Base-by-base conservation (phyloP, 2,888 invertebrate species). In the Falcaria lacertinaria region DNA sequence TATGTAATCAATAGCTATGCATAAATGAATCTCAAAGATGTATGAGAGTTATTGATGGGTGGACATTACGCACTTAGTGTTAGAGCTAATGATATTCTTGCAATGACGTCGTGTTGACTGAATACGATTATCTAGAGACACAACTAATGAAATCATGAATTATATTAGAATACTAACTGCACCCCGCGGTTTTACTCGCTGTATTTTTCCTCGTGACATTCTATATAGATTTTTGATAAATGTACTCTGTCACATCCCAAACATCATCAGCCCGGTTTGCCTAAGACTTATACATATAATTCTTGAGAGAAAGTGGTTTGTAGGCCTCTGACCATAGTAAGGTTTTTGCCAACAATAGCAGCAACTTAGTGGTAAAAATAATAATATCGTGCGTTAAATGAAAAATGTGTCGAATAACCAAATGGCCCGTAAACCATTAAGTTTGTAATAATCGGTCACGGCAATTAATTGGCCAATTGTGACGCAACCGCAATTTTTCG, bases 391-490 rank as follows among this genome's bases (percentile, higher is more conserved):
- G 11, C 28, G 28, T 7, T 11, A 11, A 28, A 11, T 7, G 28
- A 28, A 28, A 28, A 28, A 28, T 19, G 52, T 43, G 44, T 57
- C 60, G 47, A 54, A 59, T 71, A 76, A 64, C 71, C 58, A 74
- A 81, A 80, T 74, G 64, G 64, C 55, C 59, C 68, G 70, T 74
- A 77, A 82, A 74, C 71, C 69, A 79, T 80, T 62, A n/a, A 67
- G 67, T 78, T 76, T 73, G 75, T 74, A 78, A 79, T 74, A 80
- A 81, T 82, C 77, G 54, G 77, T 66, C 70, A 80, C 78, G 75
- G 60, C 75, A 84, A 85, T 84, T 86, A 83, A 54, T 60, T 56
- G 58, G 62, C 57, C 59, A 61, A 54, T 52, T 78, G 64, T 87
- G 79, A 80, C 69, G 84, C 73, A 86, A 87, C 52, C 34, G 59